Base-by-base conservation (phyloP, 2,797 vertebrate species). In the Neostethus bicornis region DNA sequence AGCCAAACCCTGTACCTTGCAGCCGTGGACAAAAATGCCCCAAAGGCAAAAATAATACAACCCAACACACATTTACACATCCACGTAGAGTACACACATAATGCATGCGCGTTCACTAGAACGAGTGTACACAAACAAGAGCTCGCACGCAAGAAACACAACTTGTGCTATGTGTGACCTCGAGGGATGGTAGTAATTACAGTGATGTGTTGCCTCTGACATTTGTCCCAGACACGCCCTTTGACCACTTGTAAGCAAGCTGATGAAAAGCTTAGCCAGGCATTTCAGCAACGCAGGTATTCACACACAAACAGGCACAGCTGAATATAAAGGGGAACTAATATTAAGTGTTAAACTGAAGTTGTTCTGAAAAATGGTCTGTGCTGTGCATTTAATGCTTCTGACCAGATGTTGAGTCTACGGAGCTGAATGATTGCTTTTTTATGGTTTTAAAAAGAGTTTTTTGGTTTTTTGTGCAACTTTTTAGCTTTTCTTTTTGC, bases 261-360 rank as follows among this genome's bases (percentile, higher is more conserved):
- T 77, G 82, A 85, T 81, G 82, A 89, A 81, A 80, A 81, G 68
- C 51, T 75, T 67, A 73, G 83, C 17, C n/a, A 29, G 44, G 70
- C 53, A 77, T 79, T 66, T 65, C 66, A 80, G 64, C 51, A 53
- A 71, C 4, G 29, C 61, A 67, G 67, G 74, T 75, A 71, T 49
- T 68, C 50, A 49, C 25, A 9, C 35, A 21, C 28, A 35, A 29
- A 10, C 31, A 39, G 24, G 38, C 37, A 61, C 35, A 44, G 29
- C 25, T 56, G 57, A 72, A 74, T 41, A 77, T 31, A 45, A 39
- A 7, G 1, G 54, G 23, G 26, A 14, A 32, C 14, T 61, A 12
- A 34, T 44, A 31, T 4, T 14, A 5, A 48, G 17, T 23, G 14
- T 2, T 20, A 4, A 4, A 42, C 19, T n/a, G 28, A 35, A 29